These are phyloP conservation scores for Ageneiosus marmoratus DNA, from an alignment of 2,113 vertebrate species.

Conservation along the genomic window DNA sequence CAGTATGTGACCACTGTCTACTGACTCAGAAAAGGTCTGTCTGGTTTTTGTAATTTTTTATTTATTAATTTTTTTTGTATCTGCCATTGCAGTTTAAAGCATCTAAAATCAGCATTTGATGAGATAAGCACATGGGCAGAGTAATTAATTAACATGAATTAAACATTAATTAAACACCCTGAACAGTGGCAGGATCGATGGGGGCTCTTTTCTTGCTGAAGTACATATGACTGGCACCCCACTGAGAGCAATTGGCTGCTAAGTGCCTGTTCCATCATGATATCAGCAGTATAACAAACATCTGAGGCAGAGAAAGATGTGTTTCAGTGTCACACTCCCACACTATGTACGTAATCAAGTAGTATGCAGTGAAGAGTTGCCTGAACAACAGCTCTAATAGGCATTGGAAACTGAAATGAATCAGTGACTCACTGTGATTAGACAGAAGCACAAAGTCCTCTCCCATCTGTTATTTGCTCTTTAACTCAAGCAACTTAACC, in stretches of 20 bases:
- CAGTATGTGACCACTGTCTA: neutral
- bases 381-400: conserved; percentile 24
- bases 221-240: conserved; percentile 3
- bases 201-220: conserved; percentile 45
- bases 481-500: conserved; percentile 19
- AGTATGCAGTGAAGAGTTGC: conserved; percentile 13
- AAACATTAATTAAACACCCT: conserved; percentile 60
- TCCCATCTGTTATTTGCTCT: conserved; percentile 30
- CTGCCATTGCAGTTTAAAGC: conserved; percentile 38
- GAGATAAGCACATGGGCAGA: conserved; percentile 52
- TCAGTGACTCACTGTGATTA: conserved; percentile 32
- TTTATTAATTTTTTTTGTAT: conserved; percentile 16
- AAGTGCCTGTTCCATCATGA: conserved; percentile 24
- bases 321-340: conserved; percentile 33
- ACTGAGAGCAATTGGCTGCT: conserved; percentile 24
- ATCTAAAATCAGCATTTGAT: conserved; percentile 56
- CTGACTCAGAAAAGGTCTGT: neutral
- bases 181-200: conserved; percentile 45
- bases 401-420: conserved; percentile 24
- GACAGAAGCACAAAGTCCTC: conserved; percentile 27
- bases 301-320: conserved; percentile 21
- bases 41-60: too few relatives aligned
- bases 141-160: conserved; percentile 60
- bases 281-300: conserved; percentile 32
- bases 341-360: conserved; percentile 25